These are phyloP conservation scores for Globia sparganii DNA, from an alignment of 2,888 invertebrate species.

Conservation along the genomic window DNA sequence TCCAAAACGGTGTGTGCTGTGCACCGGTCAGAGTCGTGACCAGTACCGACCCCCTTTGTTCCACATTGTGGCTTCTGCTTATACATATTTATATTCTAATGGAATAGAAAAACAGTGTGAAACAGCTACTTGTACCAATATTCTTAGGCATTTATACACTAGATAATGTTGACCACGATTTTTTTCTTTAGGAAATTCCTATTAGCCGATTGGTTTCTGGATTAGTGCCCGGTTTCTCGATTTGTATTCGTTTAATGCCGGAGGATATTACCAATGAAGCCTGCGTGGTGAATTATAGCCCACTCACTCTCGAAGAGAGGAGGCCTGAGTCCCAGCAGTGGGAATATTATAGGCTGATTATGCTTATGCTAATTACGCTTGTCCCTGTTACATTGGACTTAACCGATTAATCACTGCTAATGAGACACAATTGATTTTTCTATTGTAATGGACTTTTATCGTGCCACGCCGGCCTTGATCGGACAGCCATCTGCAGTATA, in stretches of 20 bases:
- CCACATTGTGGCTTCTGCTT: constrained; percentile 65
- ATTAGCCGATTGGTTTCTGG: neutral
- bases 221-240: neutral
- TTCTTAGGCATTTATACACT: neutral
- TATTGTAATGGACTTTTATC: too few relatives aligned
- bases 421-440: too few relatives aligned
- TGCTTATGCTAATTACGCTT: too few relatives aligned
- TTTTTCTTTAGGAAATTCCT: too few relatives aligned
- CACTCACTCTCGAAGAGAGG: too few relatives aligned
- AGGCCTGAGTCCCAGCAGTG: too few relatives aligned
- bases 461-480: too few relatives aligned
- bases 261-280: too few relatives aligned
- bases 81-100: constrained; percentile 65
- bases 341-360: too few relatives aligned
- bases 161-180: neutral
- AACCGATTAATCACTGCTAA: too few relatives aligned
- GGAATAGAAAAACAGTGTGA: constrained; percentile 63
- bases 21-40: constrained; percentile 83
- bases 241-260: too few relatives aligned
- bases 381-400: neutral
- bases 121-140: constrained; percentile 19
- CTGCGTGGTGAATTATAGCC: too few relatives aligned
- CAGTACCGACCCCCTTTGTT: constrained; percentile 72
- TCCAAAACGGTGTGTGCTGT: constrained; percentile 78
- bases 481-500: neutral